These are phyloP conservation scores for Synanthedon myopaeformis DNA, from an alignment of 2,888 invertebrate genomes.

Conservation along the genomic window DNA sequence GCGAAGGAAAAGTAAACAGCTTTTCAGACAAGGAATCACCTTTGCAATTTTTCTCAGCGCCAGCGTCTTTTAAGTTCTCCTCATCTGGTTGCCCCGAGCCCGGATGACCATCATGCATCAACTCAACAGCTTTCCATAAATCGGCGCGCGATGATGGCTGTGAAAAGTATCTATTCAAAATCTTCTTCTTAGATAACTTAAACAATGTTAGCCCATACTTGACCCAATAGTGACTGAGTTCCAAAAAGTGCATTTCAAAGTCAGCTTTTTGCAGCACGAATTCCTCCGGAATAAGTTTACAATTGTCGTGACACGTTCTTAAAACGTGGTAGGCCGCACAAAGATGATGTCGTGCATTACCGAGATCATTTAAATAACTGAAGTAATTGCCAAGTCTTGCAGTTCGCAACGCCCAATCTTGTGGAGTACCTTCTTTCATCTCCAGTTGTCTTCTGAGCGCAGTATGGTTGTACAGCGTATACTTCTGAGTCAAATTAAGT, in stretches of 20 bases:
- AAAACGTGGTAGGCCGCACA: conserved; percentile 72
- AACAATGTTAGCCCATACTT: conserved; percentile 72
- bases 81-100: conserved; percentile 22
- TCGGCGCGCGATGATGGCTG: conserved; percentile 33
- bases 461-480: conserved; percentile 67
- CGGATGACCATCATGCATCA: conserved; percentile 19
- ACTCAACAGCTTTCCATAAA: conserved; percentile 48
- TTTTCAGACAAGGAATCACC: conserved; percentile 36
- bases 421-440: conserved; percentile 67
- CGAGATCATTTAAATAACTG: conserved; percentile 45
- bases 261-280: conserved; percentile 47
- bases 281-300: conserved; percentile 55
- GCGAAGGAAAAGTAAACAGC: conserved; percentile 37
- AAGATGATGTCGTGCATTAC: conserved; percentile 74
- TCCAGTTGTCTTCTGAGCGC: conserved; percentile 69
- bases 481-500: conserved; percentile 60
- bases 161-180: conserved; percentile 49
- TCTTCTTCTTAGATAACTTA: conserved; percentile 63
- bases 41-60: conserved; percentile 39
- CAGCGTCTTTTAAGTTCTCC: conserved; percentile 44
- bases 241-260: conserved; percentile 56
- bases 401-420: conserved; percentile 69
- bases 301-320: conserved; percentile 64
- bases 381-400: conserved; percentile 68
- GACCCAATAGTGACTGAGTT: conserved; percentile 72